Evolutionary conservation across 1,140 invertebrate genomes (phyloP).

Genomic region (Drosophila insularis): DNA sequence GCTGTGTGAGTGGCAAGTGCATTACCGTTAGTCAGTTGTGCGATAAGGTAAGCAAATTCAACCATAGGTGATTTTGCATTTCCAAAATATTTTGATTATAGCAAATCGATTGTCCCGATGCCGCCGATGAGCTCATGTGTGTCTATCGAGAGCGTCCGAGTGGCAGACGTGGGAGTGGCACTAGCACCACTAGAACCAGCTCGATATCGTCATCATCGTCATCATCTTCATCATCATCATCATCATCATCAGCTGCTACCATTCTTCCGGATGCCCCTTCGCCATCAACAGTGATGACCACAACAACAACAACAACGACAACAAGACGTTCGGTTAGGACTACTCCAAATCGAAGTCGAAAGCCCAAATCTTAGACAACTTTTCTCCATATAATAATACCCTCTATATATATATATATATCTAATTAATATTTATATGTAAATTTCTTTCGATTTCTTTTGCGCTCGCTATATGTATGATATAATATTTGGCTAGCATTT

Average conservation of each 20-base stretch:
- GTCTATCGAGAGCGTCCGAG: conserved; percentile 70
- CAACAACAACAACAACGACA: conserved; percentile 18
- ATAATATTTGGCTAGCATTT: conserved; percentile 57
- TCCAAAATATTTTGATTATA: conserved; percentile 15
- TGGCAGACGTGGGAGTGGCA: conserved; percentile 23
- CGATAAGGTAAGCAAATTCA: conserved; percentile 82
- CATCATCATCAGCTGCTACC: conserved; percentile 7
- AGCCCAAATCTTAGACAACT: conserved; percentile 62
- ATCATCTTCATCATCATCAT: conserved; percentile 19
- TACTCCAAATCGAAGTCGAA: conserved; percentile 69
- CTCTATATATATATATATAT: conserved; percentile 45
- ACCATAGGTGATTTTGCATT: neutral
- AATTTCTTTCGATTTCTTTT: conserved; percentile 28
- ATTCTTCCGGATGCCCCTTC: conserved; percentile 1
- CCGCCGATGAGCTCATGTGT: conserved; percentile 86
- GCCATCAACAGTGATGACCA: conserved; percentile 12
- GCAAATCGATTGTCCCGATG: conserved; percentile 85
- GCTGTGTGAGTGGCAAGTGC: conserved; percentile 86
- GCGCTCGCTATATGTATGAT: conserved; percentile 61
- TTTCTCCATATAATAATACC: conserved; percentile 38
- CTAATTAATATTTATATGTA: conserved; percentile 24
- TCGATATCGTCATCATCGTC: conserved; percentile 25
- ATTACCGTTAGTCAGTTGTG: conserved; percentile 86
- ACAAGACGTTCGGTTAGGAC: conserved; percentile 57
- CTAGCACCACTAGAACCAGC: conserved; percentile 24